Evolutionary conservation across 2,797 vertebrate species (phyloP).

Genomic region (Ceryle rudis): DNA sequence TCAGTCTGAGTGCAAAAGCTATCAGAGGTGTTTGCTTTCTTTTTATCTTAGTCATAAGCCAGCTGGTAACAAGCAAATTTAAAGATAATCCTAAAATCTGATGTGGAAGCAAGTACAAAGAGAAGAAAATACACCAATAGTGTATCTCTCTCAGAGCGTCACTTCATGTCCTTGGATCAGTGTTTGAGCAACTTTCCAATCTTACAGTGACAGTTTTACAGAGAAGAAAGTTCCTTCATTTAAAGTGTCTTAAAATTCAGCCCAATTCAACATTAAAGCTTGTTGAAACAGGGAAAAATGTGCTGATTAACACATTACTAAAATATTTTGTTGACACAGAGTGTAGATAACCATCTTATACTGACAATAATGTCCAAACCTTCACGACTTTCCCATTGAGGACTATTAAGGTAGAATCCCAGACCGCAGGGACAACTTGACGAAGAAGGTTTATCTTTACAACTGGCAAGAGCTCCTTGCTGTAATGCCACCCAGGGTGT

Average conservation of each 20-base stretch:
- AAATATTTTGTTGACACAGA: background rate
- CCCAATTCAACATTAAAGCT: background rate
- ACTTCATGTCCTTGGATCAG: background rate
- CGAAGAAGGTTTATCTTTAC: background rate
- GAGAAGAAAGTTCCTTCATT: background rate
- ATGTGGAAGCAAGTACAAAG: background rate
- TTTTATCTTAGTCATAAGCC: background rate
- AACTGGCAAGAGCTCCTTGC: background rate
- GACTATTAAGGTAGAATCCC: background rate
- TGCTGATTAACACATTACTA: background rate
- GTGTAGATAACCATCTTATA: rapidly evolving
- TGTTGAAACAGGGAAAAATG: background rate
- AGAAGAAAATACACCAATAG: background rate
- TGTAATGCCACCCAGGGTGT: background rate
- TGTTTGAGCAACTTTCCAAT: background rate
- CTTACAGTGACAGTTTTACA: background rate
- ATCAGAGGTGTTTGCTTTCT: background rate
- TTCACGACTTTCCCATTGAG: background rate
- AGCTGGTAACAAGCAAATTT: background rate
- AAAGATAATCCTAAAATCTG: background rate
- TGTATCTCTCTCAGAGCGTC: background rate
- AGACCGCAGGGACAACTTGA: background rate
- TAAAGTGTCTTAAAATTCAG: background rate
- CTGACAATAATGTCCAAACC: background rate
- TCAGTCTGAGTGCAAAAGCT: background rate